These are phyloP conservation scores for Scytalopus superciliaris DNA, from an alignment of 2,113 vertebrate genomes.

Conservation along the genomic window DNA sequence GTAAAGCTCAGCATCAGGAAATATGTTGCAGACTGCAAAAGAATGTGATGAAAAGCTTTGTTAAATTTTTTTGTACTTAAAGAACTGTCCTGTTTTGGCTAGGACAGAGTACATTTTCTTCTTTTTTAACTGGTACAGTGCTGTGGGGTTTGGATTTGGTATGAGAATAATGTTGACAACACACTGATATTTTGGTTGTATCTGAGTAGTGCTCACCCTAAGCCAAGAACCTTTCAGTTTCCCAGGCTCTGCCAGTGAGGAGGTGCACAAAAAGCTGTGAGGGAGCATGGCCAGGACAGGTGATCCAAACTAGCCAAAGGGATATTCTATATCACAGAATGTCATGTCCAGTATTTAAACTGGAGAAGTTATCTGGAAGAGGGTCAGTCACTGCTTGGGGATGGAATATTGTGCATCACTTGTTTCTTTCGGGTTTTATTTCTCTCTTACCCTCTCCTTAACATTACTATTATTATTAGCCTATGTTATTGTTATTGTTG, in stretches of 20 bases:
- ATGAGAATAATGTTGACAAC: neutral
- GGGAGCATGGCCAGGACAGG: neutral
- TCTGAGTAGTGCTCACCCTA: neutral
- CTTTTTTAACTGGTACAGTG: neutral
- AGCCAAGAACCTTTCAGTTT: neutral
- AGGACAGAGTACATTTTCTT: neutral
- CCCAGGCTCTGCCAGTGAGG: neutral
- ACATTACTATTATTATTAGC: neutral
- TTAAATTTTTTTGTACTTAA: neutral
- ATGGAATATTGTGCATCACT: neutral
- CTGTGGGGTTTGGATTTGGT: neutral
- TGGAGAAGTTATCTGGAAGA: neutral
- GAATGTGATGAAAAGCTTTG: neutral
- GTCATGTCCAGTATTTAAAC: neutral
- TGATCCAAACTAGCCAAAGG: neutral
- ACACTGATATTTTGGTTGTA: neutral
- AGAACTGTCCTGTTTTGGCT: neutral
- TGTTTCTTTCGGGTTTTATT: neutral
- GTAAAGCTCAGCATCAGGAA: neutral
- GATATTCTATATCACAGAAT: neutral
- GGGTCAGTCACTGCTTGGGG: neutral
- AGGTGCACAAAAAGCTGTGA: neutral
- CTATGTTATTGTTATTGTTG: neutral
- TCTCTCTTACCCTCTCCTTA: neutral
- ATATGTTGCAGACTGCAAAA: neutral